phyloP scores from a whole-genome alignment of 2,113 vertebrate genomes.

The Platanista minor region DNA sequence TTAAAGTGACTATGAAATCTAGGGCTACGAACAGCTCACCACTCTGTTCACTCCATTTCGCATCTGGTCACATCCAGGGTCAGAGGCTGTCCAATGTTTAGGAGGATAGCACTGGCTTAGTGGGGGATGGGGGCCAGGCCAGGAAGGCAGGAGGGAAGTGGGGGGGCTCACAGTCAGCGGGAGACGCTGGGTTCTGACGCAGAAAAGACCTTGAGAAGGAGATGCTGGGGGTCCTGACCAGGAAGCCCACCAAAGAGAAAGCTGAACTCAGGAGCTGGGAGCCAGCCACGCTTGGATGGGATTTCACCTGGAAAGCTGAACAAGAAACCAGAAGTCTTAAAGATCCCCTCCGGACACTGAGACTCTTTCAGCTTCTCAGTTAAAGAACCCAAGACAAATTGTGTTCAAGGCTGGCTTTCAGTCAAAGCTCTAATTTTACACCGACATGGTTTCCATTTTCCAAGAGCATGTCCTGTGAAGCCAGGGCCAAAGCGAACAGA shows the following conservation, averaged over 20 bases:
- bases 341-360: neutral
- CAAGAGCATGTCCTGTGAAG: neutral
- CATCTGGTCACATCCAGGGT: fast-evolving
- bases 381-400: neutral
- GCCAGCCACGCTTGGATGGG: fast-evolving
- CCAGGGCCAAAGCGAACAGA: neutral
- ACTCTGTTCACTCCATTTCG: neutral
- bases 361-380: neutral
- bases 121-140: too few species aligned
- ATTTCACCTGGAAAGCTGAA: neutral
- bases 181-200: fast-evolving
- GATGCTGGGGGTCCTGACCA: neutral
- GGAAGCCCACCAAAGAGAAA: neutral
- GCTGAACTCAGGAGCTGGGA: neutral
- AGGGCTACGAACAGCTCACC: neutral
- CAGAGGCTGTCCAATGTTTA: neutral
- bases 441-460: neutral
- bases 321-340: neutral
- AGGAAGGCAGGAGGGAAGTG: too few species aligned
- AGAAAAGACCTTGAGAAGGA: neutral
- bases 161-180: neutral
- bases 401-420: neutral
- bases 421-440: neutral
- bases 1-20: neutral
- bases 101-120: neutral